These are phyloP conservation scores for Eulemur macaco DNA, from an alignment of 2,113 vertebrate genomes.

Conservation along the genomic window DNA sequence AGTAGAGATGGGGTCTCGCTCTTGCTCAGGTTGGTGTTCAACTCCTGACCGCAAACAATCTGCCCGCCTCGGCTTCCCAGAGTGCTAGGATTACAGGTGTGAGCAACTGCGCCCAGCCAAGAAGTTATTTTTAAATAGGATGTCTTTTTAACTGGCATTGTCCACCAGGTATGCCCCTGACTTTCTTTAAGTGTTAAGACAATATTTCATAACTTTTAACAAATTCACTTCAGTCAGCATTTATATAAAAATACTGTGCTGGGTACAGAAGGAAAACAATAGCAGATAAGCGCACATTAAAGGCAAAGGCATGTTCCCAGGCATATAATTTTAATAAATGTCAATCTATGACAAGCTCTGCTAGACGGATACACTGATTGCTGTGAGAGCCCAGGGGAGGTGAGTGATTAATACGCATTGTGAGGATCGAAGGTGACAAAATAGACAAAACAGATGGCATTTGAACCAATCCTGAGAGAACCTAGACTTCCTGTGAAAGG, in stretches of 20 bases:
- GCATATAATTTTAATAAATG: not conserved
- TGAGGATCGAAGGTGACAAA: not conserved
- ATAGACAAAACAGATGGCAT: not conserved
- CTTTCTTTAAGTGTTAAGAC: not conserved
- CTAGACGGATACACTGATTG: not conserved
- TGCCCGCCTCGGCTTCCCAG: no score
- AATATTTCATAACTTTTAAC: not conserved
- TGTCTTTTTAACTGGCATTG: not conserved
- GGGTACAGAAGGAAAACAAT: not conserved
- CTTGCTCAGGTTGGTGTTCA: no score
- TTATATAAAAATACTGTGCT: not conserved
- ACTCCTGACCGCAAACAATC: no score
- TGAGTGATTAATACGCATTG: not conserved
- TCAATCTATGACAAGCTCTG: not conserved
- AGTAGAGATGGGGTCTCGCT: no score
- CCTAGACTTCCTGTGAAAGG: not conserved
- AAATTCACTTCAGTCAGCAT: not conserved
- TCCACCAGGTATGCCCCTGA: not conserved
- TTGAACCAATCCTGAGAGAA: not conserved
- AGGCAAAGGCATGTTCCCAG: not conserved
- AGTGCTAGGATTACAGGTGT: no score
- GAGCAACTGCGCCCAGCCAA: no score
- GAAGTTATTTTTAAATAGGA: not conserved
- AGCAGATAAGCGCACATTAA: not conserved
- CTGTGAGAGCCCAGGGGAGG: not conserved